A percentile compares a stretch with the other conserved stretches of the same genome.
These are phyloP conservation scores for Nudaria mundana DNA, from an alignment of 2,888 invertebrate species.

Conservation along the genomic window DNA sequence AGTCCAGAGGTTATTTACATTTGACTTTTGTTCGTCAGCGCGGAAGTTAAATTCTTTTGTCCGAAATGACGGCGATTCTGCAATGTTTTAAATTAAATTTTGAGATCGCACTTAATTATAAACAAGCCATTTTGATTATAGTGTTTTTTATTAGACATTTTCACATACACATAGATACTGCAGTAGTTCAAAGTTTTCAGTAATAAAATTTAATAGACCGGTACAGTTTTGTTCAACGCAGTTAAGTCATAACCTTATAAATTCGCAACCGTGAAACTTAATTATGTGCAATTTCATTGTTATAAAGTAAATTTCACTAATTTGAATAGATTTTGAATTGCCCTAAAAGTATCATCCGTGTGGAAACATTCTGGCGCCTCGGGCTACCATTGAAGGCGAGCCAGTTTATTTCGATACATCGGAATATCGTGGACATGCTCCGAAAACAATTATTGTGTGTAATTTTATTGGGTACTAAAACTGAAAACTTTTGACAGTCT, in stretches of 20 bases:
- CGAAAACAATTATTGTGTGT: slow-evolving; percentile 10
- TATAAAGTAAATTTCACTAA: not conserved
- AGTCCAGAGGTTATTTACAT: slow-evolving; percentile 76
- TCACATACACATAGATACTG: no score
- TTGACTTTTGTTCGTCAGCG: slow-evolving; percentile 71
- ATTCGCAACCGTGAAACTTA: no score
- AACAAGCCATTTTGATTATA: no score
- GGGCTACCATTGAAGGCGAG: slow-evolving; percentile 61
- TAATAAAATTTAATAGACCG: no score
- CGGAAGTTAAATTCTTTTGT: slow-evolving; percentile 73
- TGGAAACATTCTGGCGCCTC: slow-evolving; percentile 59
- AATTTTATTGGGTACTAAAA: no score
- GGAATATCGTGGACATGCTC: slow-evolving; percentile 51
- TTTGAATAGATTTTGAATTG: slow-evolving; percentile 45
- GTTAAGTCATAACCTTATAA: no score
- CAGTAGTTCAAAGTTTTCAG: no score
- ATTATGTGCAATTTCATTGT: no score
- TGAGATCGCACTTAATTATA: not conserved
- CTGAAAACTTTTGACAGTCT: no score
- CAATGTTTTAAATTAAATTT: slow-evolving; percentile 5
- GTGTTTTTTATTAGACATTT: no score
- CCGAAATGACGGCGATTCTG: slow-evolving; percentile 53
- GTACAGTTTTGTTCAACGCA: no score
- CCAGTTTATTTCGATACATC: slow-evolving; percentile 44
- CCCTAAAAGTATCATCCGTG: slow-evolving; percentile 49